Conservation (phyloP, 2,888 invertebrate genomes). For the Hermaeophaga mercurialis region DNA sequence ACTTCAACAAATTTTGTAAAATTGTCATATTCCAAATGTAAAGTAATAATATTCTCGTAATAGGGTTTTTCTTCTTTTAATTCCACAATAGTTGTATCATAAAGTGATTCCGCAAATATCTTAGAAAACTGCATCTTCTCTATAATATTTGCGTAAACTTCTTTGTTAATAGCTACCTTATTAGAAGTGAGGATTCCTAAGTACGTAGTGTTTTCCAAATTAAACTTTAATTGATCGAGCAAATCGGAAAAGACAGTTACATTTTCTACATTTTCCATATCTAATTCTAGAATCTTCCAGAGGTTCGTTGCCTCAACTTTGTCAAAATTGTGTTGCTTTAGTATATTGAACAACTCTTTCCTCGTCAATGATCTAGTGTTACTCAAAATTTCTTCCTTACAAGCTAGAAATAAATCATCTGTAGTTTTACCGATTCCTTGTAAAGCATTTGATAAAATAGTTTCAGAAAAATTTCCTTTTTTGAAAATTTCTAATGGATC, state of each 20-base stretch:
- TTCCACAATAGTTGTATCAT: slow-evolving; percentile 10
- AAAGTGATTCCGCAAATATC: slow-evolving; percentile 26
- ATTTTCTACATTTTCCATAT: slow-evolving; percentile 3
- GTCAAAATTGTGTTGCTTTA: slow-evolving; percentile 16
- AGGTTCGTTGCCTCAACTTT: slow-evolving; percentile 15
- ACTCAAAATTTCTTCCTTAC: slow-evolving; percentile 13
- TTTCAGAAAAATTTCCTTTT: slow-evolving; percentile 22
- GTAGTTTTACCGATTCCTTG: slow-evolving; percentile 3
- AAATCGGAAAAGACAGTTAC: slow-evolving; percentile 16
- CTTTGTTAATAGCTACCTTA: slow-evolving; percentile 23
- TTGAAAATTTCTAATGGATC: slow-evolving; percentile 26
- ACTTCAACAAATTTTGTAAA: slow-evolving; percentile 7
- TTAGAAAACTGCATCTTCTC: slow-evolving; percentile 21
- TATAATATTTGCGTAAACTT: slow-evolving; percentile 19
- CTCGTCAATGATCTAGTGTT: neutral
- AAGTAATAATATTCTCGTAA: slow-evolving; percentile 6
- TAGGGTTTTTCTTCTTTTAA: slow-evolving; percentile 11
- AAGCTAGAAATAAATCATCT: slow-evolving; percentile 22
- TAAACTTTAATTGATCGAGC: slow-evolving; percentile 8
- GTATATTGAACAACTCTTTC: neutral
- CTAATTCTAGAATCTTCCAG: slow-evolving; percentile 19
- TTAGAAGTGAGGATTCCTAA: slow-evolving; percentile 24
- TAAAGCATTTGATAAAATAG: slow-evolving; percentile 10
- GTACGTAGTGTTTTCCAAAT: slow-evolving; percentile 17
- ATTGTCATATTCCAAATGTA: slow-evolving; percentile 10